Base-by-base conservation (phyloP, 2,113 vertebrate species). In the Chionomys nivalis region DNA sequence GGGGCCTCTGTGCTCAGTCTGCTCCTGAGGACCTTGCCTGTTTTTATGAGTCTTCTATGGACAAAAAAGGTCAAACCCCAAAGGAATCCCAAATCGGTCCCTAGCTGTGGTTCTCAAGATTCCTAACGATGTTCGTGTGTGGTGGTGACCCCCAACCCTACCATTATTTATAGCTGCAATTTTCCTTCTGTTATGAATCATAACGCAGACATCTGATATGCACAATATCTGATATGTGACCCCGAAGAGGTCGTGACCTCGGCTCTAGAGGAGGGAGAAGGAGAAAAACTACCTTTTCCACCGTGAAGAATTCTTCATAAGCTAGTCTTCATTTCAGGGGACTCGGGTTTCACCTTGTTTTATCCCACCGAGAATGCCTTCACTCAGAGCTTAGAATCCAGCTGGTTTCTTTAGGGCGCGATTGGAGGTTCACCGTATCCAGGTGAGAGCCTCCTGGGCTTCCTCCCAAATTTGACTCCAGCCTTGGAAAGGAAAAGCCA, bases 391-490 rank as follows among this genome's bases (percentile, higher is more conserved):
- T 93, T 58, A 85, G 90, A 73, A 95, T 33, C 76, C 61, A 92
- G 79, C 72, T 78, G 47, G 44, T 70, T 88, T 81, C 85, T 85
- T 90, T 42, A 58, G 8, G 12, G 23, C 10, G 7, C 73, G 66
- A 83, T 52, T 89, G 75, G 88, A 92, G 75, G 55, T 63, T 31
- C 42, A 1, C 0, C 13, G 44, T 24, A 76, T 13, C 42, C 58
- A 68, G 75, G 78, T 73, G 36, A 87, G 77, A 90, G 44, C 47
- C 66, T 8, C 17, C 58, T 77, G 79, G 39, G 36, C 78, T 93
- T 95, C 70, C 92, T 72, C 94, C 77, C 89, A 78, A 75, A 94
- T 87, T 52, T 93, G 87, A 89, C 78, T 83, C 49, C 63, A 93
- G 28, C n/a, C 58, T 83, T 83, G 61, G 93, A 89, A 93, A 93